Conservation (phyloP, 2,888 invertebrate genomes). For the Microdon myrmicae region DNA sequence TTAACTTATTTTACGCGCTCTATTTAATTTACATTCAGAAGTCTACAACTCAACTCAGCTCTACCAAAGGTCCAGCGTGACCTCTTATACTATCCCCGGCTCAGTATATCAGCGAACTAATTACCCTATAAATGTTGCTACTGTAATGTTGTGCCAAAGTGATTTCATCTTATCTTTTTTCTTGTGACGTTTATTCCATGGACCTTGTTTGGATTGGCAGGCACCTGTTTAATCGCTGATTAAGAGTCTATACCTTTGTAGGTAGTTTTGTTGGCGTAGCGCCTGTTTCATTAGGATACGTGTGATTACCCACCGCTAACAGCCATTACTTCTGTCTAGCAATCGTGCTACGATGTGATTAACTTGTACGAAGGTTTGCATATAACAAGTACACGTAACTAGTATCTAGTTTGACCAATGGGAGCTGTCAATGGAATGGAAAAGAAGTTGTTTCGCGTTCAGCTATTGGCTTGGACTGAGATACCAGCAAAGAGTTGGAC, state of each 20-base stretch:
- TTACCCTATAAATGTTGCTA: constrained; percentile 34
- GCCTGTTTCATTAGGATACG: too few species aligned
- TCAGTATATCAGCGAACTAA: constrained; percentile 41
- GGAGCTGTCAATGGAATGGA: constrained; percentile 43
- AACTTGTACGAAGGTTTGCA: constrained; percentile 34
- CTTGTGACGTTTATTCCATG: neutral
- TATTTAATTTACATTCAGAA: too few species aligned
- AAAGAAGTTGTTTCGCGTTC: constrained; percentile 45
- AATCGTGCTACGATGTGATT: constrained; percentile 29
- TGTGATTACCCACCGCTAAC: too few species aligned
- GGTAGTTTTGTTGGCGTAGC: too few species aligned
- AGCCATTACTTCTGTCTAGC: constrained; percentile 3
- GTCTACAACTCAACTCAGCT: too few species aligned
- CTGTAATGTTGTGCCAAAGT: constrained; percentile 25
- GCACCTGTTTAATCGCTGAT: constrained; percentile 39
- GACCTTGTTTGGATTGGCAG: constrained; percentile 18
- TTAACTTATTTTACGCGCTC: too few species aligned
- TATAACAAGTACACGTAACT: too few species aligned
- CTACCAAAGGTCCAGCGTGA: too few species aligned
- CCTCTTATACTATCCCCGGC: too few species aligned
- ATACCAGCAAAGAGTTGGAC: constrained; percentile 33
- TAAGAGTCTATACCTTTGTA: too few species aligned
- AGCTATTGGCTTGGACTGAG: constrained; percentile 38
- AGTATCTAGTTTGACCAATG: constrained; percentile 17
- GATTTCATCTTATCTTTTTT: constrained; percentile 4